Percentiles rank a stretch among this genome's conserved stretches.
Conservation (phyloP, 1,140 invertebrate genomes). For the Anastatus disparis region DNA sequence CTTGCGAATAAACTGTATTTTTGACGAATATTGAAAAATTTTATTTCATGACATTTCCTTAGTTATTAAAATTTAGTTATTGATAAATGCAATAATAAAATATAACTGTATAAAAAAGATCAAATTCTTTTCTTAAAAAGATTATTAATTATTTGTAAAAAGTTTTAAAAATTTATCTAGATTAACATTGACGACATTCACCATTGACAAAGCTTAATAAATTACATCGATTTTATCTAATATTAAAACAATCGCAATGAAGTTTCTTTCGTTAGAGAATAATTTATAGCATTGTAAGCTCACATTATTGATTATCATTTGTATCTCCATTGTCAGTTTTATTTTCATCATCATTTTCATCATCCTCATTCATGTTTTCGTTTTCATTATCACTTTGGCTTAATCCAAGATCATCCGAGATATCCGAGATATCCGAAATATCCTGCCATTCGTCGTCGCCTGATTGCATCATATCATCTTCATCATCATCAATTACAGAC, state of each 20-base stretch:
- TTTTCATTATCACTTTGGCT: neutral
- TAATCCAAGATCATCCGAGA: neutral
- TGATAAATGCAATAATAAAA: too few relatives aligned
- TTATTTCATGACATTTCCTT: too few relatives aligned
- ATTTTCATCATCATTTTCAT: neutral
- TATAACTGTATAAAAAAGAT: conserved; percentile 1
- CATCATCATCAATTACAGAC: neutral
- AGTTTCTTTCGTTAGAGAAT: neutral
- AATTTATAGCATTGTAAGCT: too few relatives aligned
- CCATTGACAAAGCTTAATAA: neutral
- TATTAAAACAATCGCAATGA: neutral
- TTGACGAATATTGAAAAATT: conserved; percentile 39
- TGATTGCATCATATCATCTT: neutral
- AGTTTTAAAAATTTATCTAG: conserved; percentile 24
- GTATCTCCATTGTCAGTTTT: neutral
- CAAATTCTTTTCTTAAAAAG: neutral
- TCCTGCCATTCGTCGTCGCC: conserved; percentile 31
- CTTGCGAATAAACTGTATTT: conserved; percentile 56
- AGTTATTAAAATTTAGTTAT: too few relatives aligned
- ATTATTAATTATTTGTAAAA: conserved; percentile 21
- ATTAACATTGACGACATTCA: conserved; percentile 1
- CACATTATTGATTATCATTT: too few relatives aligned
- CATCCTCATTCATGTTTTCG: neutral
- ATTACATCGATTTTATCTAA: neutral
- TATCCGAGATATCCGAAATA: neutral